Base-by-base conservation (phyloP, 2,888 invertebrate species). In the Cryptus armator region DNA sequence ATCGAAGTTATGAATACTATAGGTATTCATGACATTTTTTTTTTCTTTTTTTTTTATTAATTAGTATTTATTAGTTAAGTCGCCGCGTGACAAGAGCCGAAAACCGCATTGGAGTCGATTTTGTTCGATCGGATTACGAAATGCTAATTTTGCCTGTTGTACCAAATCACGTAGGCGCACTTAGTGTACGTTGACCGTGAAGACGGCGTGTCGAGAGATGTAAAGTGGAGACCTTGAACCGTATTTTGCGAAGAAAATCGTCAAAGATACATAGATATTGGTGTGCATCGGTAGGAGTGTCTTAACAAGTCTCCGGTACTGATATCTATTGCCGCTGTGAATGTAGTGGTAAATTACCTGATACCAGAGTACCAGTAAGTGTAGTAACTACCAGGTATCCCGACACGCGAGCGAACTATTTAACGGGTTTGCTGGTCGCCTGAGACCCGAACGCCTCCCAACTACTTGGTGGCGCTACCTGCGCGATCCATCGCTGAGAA, bases 321-420 rank as follows among this genome's bases (percentile, higher is more conserved):
- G 44, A 37, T 56, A 48, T 68, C 16, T 59, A 62, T 51, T 59
- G 37, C 64, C 53, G 32, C 75, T 75, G 70, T 80, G 75, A 75
- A 76, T 53, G 46, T 44, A 9, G 10, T 19, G 64, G 48, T 53
- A 43, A 64, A 79, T 78, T 78, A 37, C 43, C 64, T 66, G 64
- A 51, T 51, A 48, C 29, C 19, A 29, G 62, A 59, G 71, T 43
- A 43, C 74, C n/a, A 67, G 16, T 72, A 68, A 74, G 59, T 81
- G 48, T 37, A 59, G 56, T 29, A 56, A n/a, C 56, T 75, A 62
- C 53, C 64, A 32, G 62, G 16, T n/a, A 53, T 44, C 53, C 75
- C 19, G 75, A 66, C 83, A 83, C 75, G 83, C 72, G 72, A 72
- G 43, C 71, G n/a, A 83, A 76, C 83, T 76, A 70, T 71, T 68